Percentiles rank a stretch among this genome's conserved stretches.
Evolutionary conservation across 2,888 invertebrate genomes (phyloP).

Genomic region (Oscheius myriophilus): DNA sequence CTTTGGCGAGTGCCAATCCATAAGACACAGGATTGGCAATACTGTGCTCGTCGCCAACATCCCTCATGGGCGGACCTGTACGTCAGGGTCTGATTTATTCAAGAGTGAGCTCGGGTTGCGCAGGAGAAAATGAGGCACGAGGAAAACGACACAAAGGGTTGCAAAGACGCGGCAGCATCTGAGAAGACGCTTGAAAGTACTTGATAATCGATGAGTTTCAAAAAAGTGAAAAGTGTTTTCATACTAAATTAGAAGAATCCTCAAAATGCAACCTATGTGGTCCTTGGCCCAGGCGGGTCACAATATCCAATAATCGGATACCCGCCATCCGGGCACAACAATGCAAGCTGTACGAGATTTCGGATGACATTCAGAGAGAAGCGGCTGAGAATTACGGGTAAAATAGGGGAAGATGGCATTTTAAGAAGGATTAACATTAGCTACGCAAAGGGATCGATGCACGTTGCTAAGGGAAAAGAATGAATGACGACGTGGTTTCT

Average conservation of each 20-base stretch:
- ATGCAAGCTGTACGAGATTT: constrained; percentile 1
- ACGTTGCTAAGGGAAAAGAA: too few species aligned
- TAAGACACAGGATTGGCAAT: constrained; percentile 65
- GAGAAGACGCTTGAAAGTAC: not conserved
- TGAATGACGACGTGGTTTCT: too few species aligned
- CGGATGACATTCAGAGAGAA: not conserved
- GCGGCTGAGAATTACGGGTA: not conserved
- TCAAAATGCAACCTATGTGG: too few species aligned
- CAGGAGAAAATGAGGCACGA: constrained; percentile 2
- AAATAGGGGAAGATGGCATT: not conserved
- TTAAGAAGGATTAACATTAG: not conserved
- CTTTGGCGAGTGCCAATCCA: constrained; percentile 67
- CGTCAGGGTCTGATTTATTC: too few species aligned
- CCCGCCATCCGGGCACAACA: not conserved
- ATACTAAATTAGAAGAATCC: not conserved
- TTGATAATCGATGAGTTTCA: not conserved
- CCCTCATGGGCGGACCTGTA: constrained; percentile 30
- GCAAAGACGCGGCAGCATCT: too few species aligned
- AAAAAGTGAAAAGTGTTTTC: constrained; percentile 2
- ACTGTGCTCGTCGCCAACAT: constrained; percentile 54
- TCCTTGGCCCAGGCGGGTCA: not conserved
- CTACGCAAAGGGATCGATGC: too few species aligned
- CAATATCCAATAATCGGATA: constrained; percentile 16
- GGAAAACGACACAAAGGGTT: not conserved
- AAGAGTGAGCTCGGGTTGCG: constrained; percentile 1